phyloP scores from a whole-genome alignment of 2,888 invertebrate genomes.

The Mesorhabditis belari region DNA sequence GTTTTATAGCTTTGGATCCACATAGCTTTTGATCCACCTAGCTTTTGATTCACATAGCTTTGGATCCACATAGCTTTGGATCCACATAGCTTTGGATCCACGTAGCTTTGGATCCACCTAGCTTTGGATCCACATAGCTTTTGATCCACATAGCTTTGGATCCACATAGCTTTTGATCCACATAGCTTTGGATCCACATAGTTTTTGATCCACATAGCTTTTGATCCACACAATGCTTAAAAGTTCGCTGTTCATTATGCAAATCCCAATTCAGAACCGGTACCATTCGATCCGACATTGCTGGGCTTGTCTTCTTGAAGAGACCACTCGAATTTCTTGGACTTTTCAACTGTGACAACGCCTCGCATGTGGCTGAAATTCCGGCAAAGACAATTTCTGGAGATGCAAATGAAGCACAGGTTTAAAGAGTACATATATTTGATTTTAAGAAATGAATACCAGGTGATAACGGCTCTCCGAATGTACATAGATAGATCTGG shows the following conservation, averaged over 20 bases:
- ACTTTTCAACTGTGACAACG: conserved; percentile 81
- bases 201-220: no score
- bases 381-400: conserved; percentile 63
- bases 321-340: conserved; percentile 81
- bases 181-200: no score
- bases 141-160: no score
- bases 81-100: no score
- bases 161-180: no score
- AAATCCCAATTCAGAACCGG: neutral
- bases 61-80: no score
- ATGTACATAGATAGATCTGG: conserved; percentile 78
- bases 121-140: no score
- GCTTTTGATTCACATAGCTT: no score
- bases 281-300: conserved; percentile 65
- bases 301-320: conserved; percentile 72
- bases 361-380: conserved; percentile 81
- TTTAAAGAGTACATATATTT: conserved; percentile 57
- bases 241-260: neutral
- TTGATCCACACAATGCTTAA: no score
- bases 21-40: no score
- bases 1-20: no score
- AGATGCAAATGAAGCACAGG: conserved; percentile 36
- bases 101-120: no score
- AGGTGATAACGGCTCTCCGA: conserved; percentile 74
- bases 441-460: conserved; percentile 65